phyloP scores from a whole-genome alignment of 2,888 invertebrate species.

The Lasioglossum villosulum region DNA sequence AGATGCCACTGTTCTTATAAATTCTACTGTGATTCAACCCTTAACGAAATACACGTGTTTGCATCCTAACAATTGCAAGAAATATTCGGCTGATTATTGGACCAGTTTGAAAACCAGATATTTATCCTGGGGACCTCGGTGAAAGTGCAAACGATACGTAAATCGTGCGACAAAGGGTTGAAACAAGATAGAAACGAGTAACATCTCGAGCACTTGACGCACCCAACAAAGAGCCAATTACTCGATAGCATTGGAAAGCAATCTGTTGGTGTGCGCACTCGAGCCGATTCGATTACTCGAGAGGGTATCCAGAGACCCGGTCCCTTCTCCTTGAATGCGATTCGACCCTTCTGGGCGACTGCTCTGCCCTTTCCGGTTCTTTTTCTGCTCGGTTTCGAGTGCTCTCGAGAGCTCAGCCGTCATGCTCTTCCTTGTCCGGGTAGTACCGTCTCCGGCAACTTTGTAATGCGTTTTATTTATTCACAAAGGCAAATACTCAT shows the following conservation, averaged over 20 bases:
- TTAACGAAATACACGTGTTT: background rate
- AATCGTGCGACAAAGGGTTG: background rate
- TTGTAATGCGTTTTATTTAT: constrained; percentile 84
- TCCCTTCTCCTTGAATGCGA: background rate
- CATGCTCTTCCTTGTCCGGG: constrained; percentile 21
- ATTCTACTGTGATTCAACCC: no score
- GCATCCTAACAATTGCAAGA: background rate
- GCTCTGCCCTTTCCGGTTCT: constrained; percentile 27
- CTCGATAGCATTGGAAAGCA: background rate
- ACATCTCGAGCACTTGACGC: background rate
- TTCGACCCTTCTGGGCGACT: constrained; percentile 21
- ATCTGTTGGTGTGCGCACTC: background rate
- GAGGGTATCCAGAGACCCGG: background rate
- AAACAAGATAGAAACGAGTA: background rate
- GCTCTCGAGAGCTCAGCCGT: constrained; percentile 32
- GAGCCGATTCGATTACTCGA: constrained; percentile 32
- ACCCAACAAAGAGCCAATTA: constrained; percentile 11
- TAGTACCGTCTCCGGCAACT: constrained; percentile 63
- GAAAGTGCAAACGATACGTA: background rate
- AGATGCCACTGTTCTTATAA: no score
- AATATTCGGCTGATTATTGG: background rate
- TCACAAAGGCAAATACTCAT: constrained; percentile 84
- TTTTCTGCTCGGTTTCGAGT: constrained; percentile 42
- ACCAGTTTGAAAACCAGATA: background rate
- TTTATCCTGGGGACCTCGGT: background rate